Conservation (phyloP, 2,113 vertebrate species). For the Salminus brasiliensis region DNA sequence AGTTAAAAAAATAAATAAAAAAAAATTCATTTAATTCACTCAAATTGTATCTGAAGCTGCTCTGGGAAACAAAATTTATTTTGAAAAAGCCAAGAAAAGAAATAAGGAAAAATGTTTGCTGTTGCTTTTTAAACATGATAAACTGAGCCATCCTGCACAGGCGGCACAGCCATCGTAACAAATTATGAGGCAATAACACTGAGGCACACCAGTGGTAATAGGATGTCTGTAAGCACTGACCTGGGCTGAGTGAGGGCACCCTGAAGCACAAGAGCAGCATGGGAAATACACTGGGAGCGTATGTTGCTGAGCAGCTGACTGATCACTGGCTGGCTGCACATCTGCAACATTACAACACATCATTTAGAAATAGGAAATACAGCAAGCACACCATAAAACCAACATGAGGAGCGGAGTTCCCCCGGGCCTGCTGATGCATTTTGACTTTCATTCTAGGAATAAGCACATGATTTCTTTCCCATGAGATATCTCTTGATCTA, state of each 20-base stretch:
- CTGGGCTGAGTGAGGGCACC: constrained; percentile 93
- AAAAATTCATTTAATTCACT: too few species aligned
- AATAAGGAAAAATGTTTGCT: neutral
- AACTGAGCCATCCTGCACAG: neutral
- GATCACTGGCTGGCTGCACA: constrained; percentile 95
- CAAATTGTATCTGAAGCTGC: too few species aligned
- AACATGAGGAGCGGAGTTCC: neutral
- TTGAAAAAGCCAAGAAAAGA: too few species aligned
- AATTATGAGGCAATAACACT: too few species aligned
- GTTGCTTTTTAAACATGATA: neutral
- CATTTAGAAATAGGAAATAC: neutral
- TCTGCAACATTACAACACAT: constrained; percentile 72
- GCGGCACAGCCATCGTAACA: neutral
- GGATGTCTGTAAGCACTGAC: constrained; percentile 67
- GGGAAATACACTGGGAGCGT: constrained; percentile 98
- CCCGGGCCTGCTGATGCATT: neutral
- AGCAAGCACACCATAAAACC: neutral
- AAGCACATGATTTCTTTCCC: neutral
- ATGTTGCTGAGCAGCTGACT: constrained; percentile 99
- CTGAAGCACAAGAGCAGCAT: constrained; percentile 93
- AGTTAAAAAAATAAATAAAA: too few species aligned
- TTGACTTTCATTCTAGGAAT: constrained; percentile 26
- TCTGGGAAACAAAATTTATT: too few species aligned
- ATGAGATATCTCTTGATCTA: neutral
- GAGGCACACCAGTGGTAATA: neutral